Evolutionary conservation across 2,888 invertebrate genomes (phyloP).

Genomic region (Cabera pusaria): DNA sequence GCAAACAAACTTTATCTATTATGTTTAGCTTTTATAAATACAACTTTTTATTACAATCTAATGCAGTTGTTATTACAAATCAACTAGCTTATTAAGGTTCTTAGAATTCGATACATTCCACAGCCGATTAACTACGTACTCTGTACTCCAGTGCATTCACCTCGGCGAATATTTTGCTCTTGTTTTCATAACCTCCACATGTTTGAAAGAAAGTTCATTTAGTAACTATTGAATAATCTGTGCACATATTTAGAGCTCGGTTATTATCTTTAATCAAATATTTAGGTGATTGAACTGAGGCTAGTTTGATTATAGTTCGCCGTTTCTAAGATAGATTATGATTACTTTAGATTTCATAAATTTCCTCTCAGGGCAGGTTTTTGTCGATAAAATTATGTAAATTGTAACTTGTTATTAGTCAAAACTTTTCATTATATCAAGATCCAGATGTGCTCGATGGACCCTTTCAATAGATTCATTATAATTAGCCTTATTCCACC

Average conservation of each 20-base stretch:
- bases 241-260: slow-evolving; percentile 2
- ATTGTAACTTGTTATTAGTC: too few species aligned
- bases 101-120: slow-evolving; percentile 19
- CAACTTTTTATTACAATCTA: slow-evolving; percentile 1
- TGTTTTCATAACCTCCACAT: slow-evolving; percentile 29
- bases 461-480: too few species aligned
- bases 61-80: slow-evolving; percentile 8
- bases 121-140: slow-evolving; percentile 18
- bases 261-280: slow-evolving; percentile 8
- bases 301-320: not conserved
- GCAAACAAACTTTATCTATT: too few species aligned
- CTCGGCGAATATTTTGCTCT: slow-evolving; percentile 39
- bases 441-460: too few species aligned
- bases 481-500: too few species aligned
- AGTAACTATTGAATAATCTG: too few species aligned
- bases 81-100: slow-evolving; percentile 14
- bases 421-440: too few species aligned
- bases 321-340: too few species aligned
- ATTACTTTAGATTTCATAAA: too few species aligned
- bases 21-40: not conserved
- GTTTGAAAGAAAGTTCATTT: slow-evolving; percentile 25
- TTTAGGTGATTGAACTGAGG: slow-evolving; percentile 14
- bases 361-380: too few species aligned
- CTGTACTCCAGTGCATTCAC: slow-evolving; percentile 42
- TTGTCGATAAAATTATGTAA: too few species aligned